Conservation (phyloP, 2,888 invertebrate species). For the Choristoneura rosaceana region DNA sequence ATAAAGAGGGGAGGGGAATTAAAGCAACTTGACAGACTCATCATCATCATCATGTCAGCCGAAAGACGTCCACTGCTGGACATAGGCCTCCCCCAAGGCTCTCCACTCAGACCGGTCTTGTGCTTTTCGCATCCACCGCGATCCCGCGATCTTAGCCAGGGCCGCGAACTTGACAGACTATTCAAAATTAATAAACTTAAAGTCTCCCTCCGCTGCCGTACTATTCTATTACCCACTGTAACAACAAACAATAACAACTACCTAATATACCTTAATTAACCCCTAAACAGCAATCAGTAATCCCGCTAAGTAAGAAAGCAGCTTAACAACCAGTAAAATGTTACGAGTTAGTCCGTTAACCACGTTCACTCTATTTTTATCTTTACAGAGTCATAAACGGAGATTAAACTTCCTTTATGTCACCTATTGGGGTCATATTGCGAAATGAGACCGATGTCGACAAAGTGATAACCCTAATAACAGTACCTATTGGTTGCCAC, state of each 20-base stretch:
- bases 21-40: neutral
- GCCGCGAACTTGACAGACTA: neutral
- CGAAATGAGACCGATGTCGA: slow-evolving; percentile 20
- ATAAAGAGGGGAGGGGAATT: too few species aligned
- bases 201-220: neutral
- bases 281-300: slow-evolving; percentile 20
- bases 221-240: neutral
- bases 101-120: too few species aligned
- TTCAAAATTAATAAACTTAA: neutral
- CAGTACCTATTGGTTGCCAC: neutral
- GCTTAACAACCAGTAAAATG: slow-evolving; percentile 36
- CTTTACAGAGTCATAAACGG: slow-evolving; percentile 36
- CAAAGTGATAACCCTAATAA: slow-evolving; percentile 15
- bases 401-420: slow-evolving; percentile 37
- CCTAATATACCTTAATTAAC: slow-evolving; percentile 27
- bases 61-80: too few species aligned
- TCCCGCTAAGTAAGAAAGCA: slow-evolving; percentile 37
- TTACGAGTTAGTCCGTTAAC: slow-evolving; percentile 28
- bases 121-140: too few species aligned
- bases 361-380: slow-evolving; percentile 39
- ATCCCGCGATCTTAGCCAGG: too few species aligned
- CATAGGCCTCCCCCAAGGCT: too few species aligned
- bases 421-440: slow-evolving; percentile 38
- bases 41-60: too few species aligned
- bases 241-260: neutral